phyloP scores from a whole-genome alignment of 2,797 vertebrate species.

The Chrosomus eos region DNA sequence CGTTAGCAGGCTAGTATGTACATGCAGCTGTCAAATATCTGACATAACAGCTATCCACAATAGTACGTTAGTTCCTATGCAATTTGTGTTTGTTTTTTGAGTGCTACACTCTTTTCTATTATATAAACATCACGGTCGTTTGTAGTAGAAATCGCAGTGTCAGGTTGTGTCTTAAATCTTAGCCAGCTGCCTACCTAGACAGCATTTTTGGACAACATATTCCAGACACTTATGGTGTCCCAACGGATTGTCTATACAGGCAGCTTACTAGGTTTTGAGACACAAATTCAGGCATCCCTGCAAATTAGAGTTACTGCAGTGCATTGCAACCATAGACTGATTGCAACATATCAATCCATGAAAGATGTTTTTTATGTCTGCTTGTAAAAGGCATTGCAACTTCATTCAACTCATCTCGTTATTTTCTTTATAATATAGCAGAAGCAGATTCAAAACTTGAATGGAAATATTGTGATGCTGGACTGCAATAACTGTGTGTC shows the following conservation, averaged over 20 bases:
- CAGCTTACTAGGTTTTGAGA: neutral
- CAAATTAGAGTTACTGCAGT: neutral
- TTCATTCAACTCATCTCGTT: neutral
- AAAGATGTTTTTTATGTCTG: neutral
- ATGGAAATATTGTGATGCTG: slow-evolving; percentile 20
- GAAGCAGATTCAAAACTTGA: slow-evolving; percentile 12
- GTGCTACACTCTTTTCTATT: neutral
- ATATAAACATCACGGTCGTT: neutral
- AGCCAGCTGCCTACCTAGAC: neutral
- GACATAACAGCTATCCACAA: neutral
- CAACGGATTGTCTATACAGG: neutral
- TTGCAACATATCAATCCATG: neutral
- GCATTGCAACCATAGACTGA: neutral
- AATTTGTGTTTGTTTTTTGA: neutral
- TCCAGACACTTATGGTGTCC: neutral
- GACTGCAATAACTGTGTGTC: neutral
- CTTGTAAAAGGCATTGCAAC: neutral
- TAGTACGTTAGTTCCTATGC: neutral
- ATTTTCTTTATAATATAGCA: neutral
- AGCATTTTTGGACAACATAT: neutral
- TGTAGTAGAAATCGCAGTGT: neutral
- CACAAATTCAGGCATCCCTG: neutral
- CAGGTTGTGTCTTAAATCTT: slow-evolving; percentile 3
- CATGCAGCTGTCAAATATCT: neutral
- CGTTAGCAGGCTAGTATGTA: slow-evolving; percentile 32